Evolutionary conservation across 2,113 vertebrate species (phyloP), one percentile per base, ranked within the genome.

Genomic region (Myotis yumanensis): DNA sequence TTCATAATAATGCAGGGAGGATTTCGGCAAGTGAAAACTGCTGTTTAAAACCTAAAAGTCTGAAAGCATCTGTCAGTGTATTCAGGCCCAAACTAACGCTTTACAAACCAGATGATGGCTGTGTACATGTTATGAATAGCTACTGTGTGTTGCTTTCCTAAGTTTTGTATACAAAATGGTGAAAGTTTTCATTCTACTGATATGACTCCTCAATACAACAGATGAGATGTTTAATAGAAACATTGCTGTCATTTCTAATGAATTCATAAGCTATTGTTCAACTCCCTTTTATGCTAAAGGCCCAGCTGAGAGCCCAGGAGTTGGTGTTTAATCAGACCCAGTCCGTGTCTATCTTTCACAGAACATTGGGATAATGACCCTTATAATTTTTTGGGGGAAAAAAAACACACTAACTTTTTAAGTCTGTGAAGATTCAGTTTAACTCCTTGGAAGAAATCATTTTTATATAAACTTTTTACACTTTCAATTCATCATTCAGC

Each of bases 221-320:
- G 97, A 97, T 86, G 97, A 94, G 95, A 97, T 95, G 97, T 93
- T 95, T 97, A 89, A 94, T 94, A 72, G 91, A 81, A 94, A 91
- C 90, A 90, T 77, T 87, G 94, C 89, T 95, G 82, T 95, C 94
- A 90, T 95, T 96, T 91, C 94, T 96, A 97, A 95, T 85, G 72
- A 77, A 95, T 97, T 97, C 59, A 95, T 97, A 95, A 96, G 52
- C 95, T 97, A 86, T 96, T 96, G 88, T 97, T 98, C 93, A 97
- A 23, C 11, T 95, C 18, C 71, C 80, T 93, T 96, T 93, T 86
- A 48, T 90, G 93, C 83, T 72, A 84, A 94, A 95, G 93, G 90
- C 94, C 87, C 94, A 96, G 94, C 88, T 79, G 94, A 93, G 73
- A 86, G 32, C 77, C 64, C 66, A 95, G 25, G 77, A 79, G 32